phyloP scores from a whole-genome alignment of 2,113 vertebrate genomes.

The Taurulus bubalis region DNA sequence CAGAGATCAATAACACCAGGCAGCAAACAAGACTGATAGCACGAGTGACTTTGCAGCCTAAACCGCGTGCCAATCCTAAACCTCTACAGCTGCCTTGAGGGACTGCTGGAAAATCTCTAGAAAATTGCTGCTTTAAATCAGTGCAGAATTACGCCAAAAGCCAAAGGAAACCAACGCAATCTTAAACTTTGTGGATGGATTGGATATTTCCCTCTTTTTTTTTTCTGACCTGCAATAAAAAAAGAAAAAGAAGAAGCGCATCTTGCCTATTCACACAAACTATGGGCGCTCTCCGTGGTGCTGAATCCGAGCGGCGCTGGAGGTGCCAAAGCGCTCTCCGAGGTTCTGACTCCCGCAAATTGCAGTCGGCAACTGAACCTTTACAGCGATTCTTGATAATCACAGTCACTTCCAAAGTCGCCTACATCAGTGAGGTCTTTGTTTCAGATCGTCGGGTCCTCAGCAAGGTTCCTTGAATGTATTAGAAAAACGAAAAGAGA shows the following conservation, averaged over 20 bases:
- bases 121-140: not conserved
- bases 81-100: not conserved
- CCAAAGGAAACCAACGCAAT: not conserved
- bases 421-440: not conserved
- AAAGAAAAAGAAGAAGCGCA: not conserved
- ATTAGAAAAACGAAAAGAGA: not conserved
- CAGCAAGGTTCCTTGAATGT: not conserved
- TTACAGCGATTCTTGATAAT: not conserved
- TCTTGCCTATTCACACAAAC: not conserved
- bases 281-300: constrained; percentile 24
- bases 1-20: not conserved
- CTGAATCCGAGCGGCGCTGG: not conserved
- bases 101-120: not conserved
- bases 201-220: not conserved
- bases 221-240: not conserved
- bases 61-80: not conserved
- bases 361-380: not conserved
- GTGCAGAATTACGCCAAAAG: not conserved
- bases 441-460: not conserved
- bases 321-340: accelerated
- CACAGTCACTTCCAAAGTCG: not conserved
- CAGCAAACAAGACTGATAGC: not conserved
- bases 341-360: constrained; percentile 19
- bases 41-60: not conserved
- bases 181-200: accelerated